Conservation (phyloP, 2,113 vertebrate genomes). For the Abramis brama region DNA sequence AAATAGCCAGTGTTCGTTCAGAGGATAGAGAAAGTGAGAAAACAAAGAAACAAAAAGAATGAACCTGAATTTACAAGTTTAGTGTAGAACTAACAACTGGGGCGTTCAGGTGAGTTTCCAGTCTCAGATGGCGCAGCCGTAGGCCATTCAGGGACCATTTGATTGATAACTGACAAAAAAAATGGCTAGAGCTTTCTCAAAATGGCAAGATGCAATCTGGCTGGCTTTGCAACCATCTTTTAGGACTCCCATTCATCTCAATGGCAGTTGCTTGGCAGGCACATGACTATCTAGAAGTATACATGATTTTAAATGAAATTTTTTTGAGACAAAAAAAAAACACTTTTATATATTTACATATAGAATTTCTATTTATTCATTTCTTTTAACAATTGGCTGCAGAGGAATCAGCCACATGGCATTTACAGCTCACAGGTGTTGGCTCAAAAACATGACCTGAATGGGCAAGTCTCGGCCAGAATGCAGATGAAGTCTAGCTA, state of each 20-base stretch:
- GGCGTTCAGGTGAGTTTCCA: neutral
- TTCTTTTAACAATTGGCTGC: neutral
- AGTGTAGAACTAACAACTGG: neutral
- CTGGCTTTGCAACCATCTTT: neutral
- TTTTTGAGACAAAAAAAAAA: neutral
- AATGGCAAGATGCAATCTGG: neutral
- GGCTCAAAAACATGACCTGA: neutral
- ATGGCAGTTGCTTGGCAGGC: conserved; percentile 15
- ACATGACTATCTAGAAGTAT: neutral
- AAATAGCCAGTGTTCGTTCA: neutral
- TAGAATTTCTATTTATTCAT: neutral
- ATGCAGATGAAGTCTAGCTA: neutral
- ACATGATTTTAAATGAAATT: neutral
- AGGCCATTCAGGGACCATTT: neutral
- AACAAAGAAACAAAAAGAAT: neutral
- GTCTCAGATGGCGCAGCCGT: neutral
- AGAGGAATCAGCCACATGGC: too few species aligned
- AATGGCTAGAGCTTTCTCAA: neutral
- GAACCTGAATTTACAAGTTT: neutral
- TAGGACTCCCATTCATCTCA: neutral
- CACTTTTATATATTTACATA: neutral
- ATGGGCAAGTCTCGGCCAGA: neutral
- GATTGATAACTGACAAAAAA: conserved; percentile 1
- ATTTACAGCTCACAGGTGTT: too few species aligned
- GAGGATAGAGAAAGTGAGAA: conserved; percentile 8